Conservation (phyloP, 2,888 invertebrate species). For the Gymnocheta viridis region DNA sequence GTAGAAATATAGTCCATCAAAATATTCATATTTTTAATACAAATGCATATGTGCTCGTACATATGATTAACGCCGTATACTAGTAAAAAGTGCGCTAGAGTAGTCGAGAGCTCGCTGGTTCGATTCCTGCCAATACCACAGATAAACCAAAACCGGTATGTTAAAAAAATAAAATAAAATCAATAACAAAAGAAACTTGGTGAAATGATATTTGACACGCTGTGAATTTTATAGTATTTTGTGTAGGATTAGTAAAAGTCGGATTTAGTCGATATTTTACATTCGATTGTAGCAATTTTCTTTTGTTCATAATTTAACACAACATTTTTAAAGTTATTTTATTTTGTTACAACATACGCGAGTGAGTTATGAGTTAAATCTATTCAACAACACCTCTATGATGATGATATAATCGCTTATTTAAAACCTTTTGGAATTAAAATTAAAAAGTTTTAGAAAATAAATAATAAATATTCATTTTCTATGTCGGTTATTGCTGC, state of each 20-base stretch:
- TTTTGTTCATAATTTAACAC: not conserved
- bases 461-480: slow-evolving; percentile 20
- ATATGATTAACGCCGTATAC: too few species aligned
- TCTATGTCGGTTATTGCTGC: not conserved
- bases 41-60: too few species aligned
- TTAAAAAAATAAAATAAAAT: too few species aligned
- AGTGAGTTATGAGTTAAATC: slow-evolving; percentile 43
- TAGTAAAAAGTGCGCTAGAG: too few species aligned
- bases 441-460: slow-evolving; percentile 27
- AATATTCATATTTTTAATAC: too few species aligned
- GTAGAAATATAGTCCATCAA: too few species aligned
- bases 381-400: slow-evolving; percentile 45
- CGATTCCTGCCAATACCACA: too few species aligned
- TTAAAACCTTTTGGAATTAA: slow-evolving; percentile 22
- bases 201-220: too few species aligned
- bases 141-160: too few species aligned
- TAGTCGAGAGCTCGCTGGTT: too few species aligned
- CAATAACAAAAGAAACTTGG: too few species aligned
- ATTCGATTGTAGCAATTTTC: not conserved
- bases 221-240: too few species aligned
- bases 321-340: not conserved
- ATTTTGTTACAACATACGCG: not conserved
- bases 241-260: not conserved
- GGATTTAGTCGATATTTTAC: not conserved
- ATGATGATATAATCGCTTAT: slow-evolving; percentile 28